Base-by-base conservation (phyloP, 2,888 invertebrate species). In the Aricia artaxerxes region DNA sequence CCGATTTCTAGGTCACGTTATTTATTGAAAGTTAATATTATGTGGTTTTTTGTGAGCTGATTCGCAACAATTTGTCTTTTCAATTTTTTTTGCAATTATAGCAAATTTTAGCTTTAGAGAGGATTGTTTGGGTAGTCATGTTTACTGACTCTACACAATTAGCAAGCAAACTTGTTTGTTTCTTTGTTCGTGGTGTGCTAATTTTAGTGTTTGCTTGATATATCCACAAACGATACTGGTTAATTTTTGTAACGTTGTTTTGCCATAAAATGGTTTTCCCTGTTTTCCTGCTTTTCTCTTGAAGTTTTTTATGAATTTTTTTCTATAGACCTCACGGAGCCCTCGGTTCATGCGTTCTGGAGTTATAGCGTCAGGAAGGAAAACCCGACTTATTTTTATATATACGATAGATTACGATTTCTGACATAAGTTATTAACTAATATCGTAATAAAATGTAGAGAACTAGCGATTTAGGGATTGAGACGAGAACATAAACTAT, bases 21-120 rank as follows among this genome's bases (percentile, higher is more conserved):
- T 69, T 69, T 69, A 69, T 69, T 69, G 69, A 69, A 69, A 69
- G 69, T 69, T 69, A 69, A 9, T 24, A n/a, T 31, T 64, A 57
- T 64, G 64, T 31, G 64, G 31, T 64, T 64, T 64, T 69, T 69
- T 69, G 31, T 35, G 31, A 31, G 24, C 11, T 35, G 64, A 35
- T 69, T 69, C 31, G 64, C 9, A 31, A 4, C 1, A 64, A 60
- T n/a, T 60, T 60, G n/a, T 61, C n/a, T 61, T 61, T 24, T 5
- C 0, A 61, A 44, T 9, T 9, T 49, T 44, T 61, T 61, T 61
- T 61, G 24, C 16, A 2, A 24, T 61, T 9, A n/a, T 9, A 61
- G 61, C 61, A 61, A 61, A 44, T 24, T 7, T 24, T 61, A 61
- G 24, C 7, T 24, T n/a, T 31, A 31, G 9, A 24, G 9, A 24